A percentile compares a stretch with the other conserved stretches of the same genome.
phyloP scores from a whole-genome alignment of 2,888 invertebrate genomes.

The Phytoseiulus persimilis region DNA sequence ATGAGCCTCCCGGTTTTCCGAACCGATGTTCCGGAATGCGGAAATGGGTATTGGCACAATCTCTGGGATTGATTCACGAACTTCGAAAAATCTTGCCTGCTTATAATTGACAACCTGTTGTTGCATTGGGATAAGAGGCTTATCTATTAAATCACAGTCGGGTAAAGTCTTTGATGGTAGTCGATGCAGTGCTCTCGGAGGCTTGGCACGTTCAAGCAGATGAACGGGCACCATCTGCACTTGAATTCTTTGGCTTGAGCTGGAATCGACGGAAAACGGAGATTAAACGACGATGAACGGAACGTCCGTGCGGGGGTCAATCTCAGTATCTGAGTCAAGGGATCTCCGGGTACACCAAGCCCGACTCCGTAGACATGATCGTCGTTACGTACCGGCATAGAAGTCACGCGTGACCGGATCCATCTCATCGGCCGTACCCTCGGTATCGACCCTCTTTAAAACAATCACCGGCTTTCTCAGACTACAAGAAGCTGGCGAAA shows the following conservation, averaged over 20 bases:
- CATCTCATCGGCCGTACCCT: neutral
- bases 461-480: neutral
- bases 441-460: neutral
- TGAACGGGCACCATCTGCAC: neutral
- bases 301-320: too few species aligned
- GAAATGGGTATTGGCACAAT: too few species aligned
- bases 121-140: neutral
- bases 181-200: neutral
- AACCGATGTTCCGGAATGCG: too few species aligned
- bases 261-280: neutral
- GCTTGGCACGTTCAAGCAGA: neutral
- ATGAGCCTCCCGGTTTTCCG: too few species aligned
- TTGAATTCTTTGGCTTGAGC: neutral
- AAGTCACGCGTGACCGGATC: neutral
- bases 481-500: neutral
- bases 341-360: too few species aligned
- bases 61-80: too few species aligned
- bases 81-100: too few species aligned
- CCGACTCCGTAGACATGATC: neutral
- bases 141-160: neutral
- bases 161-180: neutral
- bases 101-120: neutral
- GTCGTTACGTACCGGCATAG: neutral
- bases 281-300: too few species aligned
- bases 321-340: too few species aligned